Evolutionary conservation across 2,797 vertebrate genomes (phyloP).

Genomic region (Rhinophrynus dorsalis): DNA sequence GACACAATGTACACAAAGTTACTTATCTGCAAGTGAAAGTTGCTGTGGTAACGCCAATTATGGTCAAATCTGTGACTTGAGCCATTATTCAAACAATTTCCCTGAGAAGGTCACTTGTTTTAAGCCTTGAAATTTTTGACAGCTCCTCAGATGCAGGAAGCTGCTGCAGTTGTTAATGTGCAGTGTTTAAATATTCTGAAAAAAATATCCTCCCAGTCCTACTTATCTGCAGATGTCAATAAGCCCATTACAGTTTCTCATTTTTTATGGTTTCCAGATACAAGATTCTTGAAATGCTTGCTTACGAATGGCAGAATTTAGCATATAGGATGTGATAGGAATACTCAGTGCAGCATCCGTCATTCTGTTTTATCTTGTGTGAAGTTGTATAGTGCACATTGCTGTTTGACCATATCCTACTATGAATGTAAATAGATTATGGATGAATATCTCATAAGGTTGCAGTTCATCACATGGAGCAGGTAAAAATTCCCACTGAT

Average conservation of each 20-base stretch:
- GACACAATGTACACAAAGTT: conserved; percentile 35
- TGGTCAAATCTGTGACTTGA: conserved; percentile 15
- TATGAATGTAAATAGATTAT: neutral
- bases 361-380: neutral
- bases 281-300: neutral
- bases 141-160: conserved; percentile 21
- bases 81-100: conserved; percentile 43
- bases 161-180: conserved; percentile 18
- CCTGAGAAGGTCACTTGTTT: conserved; percentile 44
- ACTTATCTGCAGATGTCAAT: conserved; percentile 16
- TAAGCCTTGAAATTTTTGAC: conserved; percentile 32
- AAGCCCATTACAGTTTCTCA: neutral
- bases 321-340: neutral
- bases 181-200: conserved; percentile 29
- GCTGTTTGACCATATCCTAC: neutral
- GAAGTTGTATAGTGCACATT: neutral
- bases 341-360: neutral
- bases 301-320: neutral
- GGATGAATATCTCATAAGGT: neutral
- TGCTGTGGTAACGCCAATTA: conserved; percentile 38
- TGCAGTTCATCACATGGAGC: neutral
- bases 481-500: too few relatives aligned
- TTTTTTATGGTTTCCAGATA: neutral
- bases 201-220: conserved; percentile 15
- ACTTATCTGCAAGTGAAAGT: conserved; percentile 17